Percentiles rank a stretch among this genome's conserved stretches.
phyloP scores from a whole-genome alignment of 1,140 invertebrate genomes.

The Anthonomus grandis region DNA sequence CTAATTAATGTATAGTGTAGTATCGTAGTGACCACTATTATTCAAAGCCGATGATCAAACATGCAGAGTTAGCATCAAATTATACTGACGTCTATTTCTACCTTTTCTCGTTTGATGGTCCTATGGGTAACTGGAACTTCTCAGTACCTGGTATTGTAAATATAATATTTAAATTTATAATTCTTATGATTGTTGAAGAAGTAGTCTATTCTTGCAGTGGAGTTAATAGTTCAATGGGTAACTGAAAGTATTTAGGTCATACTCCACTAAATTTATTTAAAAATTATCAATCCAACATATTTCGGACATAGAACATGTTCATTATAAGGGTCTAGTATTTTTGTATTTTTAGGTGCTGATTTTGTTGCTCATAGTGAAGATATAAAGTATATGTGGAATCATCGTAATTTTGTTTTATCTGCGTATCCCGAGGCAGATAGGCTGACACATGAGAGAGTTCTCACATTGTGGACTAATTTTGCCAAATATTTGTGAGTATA shows the following conservation, averaged over 20 bases:
- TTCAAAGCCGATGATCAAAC: constrained; percentile 12
- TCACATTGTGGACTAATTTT: constrained; percentile 18
- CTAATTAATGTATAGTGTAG: constrained; percentile 1
- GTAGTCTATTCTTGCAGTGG: no score
- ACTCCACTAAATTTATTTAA: no score
- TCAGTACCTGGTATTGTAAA: constrained; percentile 15
- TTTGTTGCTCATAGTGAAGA: constrained; percentile 17
- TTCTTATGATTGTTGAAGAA: no score
- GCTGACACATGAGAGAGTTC: constrained; percentile 5
- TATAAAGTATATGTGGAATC: constrained; percentile 11
- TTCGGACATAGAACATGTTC: no score
- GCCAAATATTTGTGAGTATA: constrained; percentile 17
- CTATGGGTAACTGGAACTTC: constrained; percentile 12
- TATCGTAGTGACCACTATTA: constrained; percentile 15
- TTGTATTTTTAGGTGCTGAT: constrained; percentile 20
- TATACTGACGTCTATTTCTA: constrained; percentile 16
- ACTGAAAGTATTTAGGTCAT: no score
- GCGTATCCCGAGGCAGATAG: constrained; percentile 18
- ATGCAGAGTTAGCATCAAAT: constrained; percentile 12
- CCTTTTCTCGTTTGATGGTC: constrained; percentile 15
- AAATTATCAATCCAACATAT: no score
- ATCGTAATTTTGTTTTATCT: constrained; percentile 13
- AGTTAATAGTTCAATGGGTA: no score
- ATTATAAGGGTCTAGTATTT: no score
- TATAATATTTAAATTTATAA: no score